phyloP scores from a whole-genome alignment of 2,797 vertebrate species.

The Crenichthys baileyi region DNA sequence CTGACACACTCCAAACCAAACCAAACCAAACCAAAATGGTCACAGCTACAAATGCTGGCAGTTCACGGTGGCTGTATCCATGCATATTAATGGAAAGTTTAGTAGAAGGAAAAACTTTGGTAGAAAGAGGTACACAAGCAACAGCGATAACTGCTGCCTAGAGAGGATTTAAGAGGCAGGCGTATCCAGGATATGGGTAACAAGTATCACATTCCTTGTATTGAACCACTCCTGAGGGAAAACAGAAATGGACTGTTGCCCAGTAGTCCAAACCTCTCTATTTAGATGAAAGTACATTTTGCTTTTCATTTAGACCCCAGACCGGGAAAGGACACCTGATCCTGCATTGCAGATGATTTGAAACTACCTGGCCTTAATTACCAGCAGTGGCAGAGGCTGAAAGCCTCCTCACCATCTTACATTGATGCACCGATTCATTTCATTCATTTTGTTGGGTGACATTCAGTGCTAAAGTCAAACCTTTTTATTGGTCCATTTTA shows the following conservation, averaged over 20 bases:
- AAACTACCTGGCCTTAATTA: background rate
- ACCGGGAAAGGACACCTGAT: too few relatives aligned
- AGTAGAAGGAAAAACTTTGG: background rate
- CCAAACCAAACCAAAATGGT: too few relatives aligned
- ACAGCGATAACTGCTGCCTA: background rate
- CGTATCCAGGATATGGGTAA: background rate
- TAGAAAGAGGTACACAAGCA: background rate
- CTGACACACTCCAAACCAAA: background rate
- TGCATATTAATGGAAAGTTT: background rate
- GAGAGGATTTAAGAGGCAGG: background rate
- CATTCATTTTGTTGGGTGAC: background rate
- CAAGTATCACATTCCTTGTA: background rate
- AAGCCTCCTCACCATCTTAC: background rate
- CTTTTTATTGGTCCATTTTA: background rate
- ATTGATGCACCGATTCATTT: background rate
- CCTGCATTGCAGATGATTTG: background rate
- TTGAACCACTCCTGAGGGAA: background rate
- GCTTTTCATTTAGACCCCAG: background rate
- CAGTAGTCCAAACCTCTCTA: background rate
- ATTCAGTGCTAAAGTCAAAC: background rate
- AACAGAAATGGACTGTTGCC: background rate
- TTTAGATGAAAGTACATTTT: background rate
- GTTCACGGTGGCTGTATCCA: background rate
- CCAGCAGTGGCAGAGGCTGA: background rate
- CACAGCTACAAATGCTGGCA: too few relatives aligned